phyloP scores from a whole-genome alignment of 2,113 vertebrate genomes.

The Psilopsiagon aurifrons region DNA sequence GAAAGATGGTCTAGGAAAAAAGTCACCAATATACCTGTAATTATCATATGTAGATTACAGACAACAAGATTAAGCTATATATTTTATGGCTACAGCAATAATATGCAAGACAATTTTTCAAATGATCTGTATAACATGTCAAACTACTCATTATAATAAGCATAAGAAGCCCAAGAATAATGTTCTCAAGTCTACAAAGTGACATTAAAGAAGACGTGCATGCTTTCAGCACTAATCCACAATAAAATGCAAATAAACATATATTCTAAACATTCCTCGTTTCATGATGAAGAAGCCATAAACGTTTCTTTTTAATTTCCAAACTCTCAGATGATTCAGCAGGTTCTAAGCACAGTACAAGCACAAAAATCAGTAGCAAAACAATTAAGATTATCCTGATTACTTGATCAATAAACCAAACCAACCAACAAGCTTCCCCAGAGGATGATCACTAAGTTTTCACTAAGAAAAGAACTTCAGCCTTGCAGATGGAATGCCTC shows the following conservation, averaged over 20 bases:
- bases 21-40: slow-evolving; percentile 21
- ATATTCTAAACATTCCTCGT: not conserved
- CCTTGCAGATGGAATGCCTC: not conserved
- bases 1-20: not conserved
- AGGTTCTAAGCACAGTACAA: not conserved
- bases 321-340: not conserved
- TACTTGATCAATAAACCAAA: not conserved
- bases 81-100: not conserved
- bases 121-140: not conserved
- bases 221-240: not conserved
- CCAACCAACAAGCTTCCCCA: not conserved
- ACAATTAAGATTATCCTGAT: not conserved
- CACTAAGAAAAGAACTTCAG: not conserved
- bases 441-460: not conserved
- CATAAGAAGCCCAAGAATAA: not conserved
- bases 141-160: slow-evolving; percentile 14
- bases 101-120: not conserved
- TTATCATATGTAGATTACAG: slow-evolving; percentile 4
- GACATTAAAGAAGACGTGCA: not conserved
- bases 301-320: not conserved
- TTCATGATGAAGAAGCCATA: not conserved
- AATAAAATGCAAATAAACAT: not conserved
- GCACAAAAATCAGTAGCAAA: not conserved
- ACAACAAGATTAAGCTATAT: slow-evolving; percentile 9
- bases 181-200: not conserved